Base-by-base conservation (phyloP, 2,888 invertebrate species). In the Trachelus stipa region DNA sequence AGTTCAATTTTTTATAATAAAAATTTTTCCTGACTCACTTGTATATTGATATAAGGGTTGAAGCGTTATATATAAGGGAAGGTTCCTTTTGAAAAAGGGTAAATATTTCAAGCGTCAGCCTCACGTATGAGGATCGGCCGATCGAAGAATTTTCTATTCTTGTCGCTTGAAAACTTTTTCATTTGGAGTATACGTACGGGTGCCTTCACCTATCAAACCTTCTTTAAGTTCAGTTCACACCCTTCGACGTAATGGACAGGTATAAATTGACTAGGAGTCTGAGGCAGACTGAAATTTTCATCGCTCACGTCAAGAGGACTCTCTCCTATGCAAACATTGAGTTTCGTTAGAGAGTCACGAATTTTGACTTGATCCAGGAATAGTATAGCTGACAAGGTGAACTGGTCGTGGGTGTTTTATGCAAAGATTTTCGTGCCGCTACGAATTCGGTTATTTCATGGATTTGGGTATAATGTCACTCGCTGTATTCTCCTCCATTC, bases 281-380 rank as follows among this genome's bases (percentile, higher is more conserved):
- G 79, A 76, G 81, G 81, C 81, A 73, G 83, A 83, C 84, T 86
- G 85, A 84, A 88, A 88, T 87, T 88, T 87, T 87, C 85, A 85
- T 84, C 84, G 83, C 81, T 81, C 83, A 80, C 80, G 81, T 81
- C 87, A 56, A 23, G 56, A 56, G 23, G 23, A 23, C 56, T 56
- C 23, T 23, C 9, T 40, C 4, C 56, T 23, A 9, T 56, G 56
- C 56, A 23, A 23, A 23, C 56, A 23, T 56, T 56, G 56, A 23
- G 15, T 15, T 40, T 40, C 15, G 40, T 40, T 15, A 15, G 40
- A 15, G 37, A 40, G 15, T 40, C 15, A 6, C 56, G 56, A 56
- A 56, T 56, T 56, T 56, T 23, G 23, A 56, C 56, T 56, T 56
- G 23, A 56, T 56, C 56, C 56, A 56, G 9, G 23, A 23, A 23